Evolutionary conservation across 2,113 vertebrate species (phyloP).

Genomic region (Uria lomvia): DNA sequence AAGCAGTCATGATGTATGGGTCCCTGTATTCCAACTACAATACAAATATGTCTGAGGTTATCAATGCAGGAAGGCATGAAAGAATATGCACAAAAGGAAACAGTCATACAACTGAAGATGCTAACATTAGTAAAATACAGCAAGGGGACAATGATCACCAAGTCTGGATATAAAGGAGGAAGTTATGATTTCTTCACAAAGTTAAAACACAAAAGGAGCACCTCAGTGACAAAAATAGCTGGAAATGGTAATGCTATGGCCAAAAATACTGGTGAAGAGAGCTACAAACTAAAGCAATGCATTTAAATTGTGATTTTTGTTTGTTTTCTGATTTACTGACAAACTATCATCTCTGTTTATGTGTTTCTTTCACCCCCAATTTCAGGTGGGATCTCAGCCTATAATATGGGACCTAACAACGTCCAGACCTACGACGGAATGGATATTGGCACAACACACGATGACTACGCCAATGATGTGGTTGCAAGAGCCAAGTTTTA

Average conservation of each 20-base stretch:
- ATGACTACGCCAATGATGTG: conserved; percentile 47
- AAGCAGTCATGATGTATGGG: background rate
- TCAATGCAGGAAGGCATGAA: background rate
- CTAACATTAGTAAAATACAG: background rate
- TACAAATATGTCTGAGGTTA: background rate
- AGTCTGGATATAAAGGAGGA: background rate
- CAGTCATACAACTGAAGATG: background rate
- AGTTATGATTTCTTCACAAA: background rate
- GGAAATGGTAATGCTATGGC: background rate
- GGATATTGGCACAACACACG: conserved; percentile 30
- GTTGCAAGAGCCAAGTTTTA: conserved; percentile 43
- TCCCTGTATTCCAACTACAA: background rate
- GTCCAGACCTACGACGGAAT: background rate
- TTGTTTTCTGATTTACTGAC: background rate
- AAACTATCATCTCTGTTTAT: background rate
- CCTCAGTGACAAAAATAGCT: background rate
- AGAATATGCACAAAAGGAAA: background rate
- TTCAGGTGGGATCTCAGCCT: conserved; percentile 61
- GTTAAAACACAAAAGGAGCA: background rate
- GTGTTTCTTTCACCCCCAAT: background rate
- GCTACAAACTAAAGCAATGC: background rate
- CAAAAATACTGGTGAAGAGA: background rate
- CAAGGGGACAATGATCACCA: background rate
- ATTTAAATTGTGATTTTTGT: background rate
- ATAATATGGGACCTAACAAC: conserved; percentile 25